phyloP scores from a whole-genome alignment of 2,797 vertebrate genomes.

The Alcedo atthis region DNA sequence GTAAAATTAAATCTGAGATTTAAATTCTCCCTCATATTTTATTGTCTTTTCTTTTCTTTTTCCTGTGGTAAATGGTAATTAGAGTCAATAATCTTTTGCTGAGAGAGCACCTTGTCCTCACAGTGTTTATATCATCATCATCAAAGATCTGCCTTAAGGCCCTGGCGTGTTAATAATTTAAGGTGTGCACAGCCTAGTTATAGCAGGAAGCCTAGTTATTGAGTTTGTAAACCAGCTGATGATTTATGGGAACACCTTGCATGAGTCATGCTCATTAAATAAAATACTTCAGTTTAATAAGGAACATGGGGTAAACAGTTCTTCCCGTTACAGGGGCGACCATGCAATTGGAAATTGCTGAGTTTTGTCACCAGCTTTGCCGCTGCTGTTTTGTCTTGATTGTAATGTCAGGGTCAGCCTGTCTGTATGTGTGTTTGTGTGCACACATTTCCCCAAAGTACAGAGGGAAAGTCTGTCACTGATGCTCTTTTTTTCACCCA shows the following conservation, averaged over 20 bases:
- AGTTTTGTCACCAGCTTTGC: conserved; percentile 75
- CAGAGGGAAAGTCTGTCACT: background rate
- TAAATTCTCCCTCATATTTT: conserved; percentile 83
- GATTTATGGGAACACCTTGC: conserved; percentile 97
- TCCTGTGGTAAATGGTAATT: conserved; percentile 92
- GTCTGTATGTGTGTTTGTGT: fast-evolving
- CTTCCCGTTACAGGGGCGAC: conserved; percentile 81
- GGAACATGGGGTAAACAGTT: conserved; percentile 84
- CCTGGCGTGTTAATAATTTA: conserved; percentile 97
- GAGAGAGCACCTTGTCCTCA: conserved; percentile 97
- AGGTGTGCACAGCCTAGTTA: conserved; percentile 91
- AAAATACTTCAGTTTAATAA: conserved; percentile 90
- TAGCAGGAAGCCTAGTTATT: conserved; percentile 96
- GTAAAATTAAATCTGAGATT: conserved; percentile 85
- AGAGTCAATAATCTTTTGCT: conserved; percentile 97
- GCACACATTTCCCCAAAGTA: background rate
- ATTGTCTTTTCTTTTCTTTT: conserved; percentile 85
- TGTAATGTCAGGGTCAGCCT: conserved; percentile 27
- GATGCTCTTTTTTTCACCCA: background rate
- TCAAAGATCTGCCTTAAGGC: conserved; percentile 98
- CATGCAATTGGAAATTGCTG: conserved; percentile 77
- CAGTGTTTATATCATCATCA: conserved; percentile 96
- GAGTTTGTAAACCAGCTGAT: conserved; percentile 98
- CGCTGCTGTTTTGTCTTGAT: conserved; percentile 68
- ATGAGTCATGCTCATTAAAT: conserved; percentile 94